phyloP scores from a whole-genome alignment of 2,113 vertebrate genomes.

The Dicaeum eximium region DNA sequence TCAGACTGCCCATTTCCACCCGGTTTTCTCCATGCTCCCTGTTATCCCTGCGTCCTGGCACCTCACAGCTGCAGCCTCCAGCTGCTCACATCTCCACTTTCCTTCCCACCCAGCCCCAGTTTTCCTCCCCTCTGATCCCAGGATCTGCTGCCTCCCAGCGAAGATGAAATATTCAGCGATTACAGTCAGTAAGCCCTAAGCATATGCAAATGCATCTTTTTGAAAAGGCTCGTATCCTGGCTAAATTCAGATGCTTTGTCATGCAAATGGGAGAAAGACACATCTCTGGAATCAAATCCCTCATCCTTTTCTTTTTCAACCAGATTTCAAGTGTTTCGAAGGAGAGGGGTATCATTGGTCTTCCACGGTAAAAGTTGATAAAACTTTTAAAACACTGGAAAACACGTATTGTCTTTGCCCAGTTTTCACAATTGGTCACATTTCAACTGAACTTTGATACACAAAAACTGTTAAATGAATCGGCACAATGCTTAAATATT shows the following conservation, averaged over 20 bases:
- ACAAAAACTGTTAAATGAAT: background rate
- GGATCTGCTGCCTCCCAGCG: background rate
- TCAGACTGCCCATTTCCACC: background rate
- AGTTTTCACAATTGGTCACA: background rate
- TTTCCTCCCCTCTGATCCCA: background rate
- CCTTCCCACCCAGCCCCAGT: background rate
- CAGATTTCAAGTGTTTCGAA: background rate
- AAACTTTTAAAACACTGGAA: background rate
- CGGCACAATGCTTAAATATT: background rate
- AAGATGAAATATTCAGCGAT: slow-evolving; percentile 4
- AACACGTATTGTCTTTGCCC: background rate
- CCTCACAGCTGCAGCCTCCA: background rate
- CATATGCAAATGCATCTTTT: slow-evolving; percentile 25
- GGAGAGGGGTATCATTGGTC: background rate
- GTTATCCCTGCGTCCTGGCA: background rate
- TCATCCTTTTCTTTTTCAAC: background rate
- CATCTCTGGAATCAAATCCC: slow-evolving; percentile 2
- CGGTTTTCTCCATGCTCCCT: rapidly evolving
- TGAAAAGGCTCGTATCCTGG: slow-evolving; percentile 18
- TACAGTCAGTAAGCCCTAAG: background rate
- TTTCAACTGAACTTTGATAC: background rate
- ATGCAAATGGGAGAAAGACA: slow-evolving; percentile 27
- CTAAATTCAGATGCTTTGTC: slow-evolving; percentile 48
- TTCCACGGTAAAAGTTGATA: background rate
- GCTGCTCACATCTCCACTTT: background rate